A percentile compares a stretch with the other conserved stretches of the same genome.
These are phyloP conservation scores for Pseudorhiza aurosa DNA, from an alignment of 30 jellyfish, hydroid and myxozoan species.

Conservation along the genomic window DNA sequence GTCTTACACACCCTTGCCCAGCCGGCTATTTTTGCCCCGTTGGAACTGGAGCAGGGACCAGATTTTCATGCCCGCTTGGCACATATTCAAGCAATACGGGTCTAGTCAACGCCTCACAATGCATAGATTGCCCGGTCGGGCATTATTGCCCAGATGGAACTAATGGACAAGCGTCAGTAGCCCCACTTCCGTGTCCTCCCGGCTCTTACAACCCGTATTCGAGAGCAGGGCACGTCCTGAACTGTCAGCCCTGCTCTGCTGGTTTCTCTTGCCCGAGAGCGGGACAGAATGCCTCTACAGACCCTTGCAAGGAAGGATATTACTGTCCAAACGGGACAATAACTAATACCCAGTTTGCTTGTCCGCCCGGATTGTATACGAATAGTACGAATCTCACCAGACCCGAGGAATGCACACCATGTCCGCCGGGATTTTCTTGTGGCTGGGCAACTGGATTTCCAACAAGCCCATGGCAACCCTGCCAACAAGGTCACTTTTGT, in stretches of 20 bases:
- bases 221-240: slow-evolving; percentile 75
- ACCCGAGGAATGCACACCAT: slow-evolving; percentile 90
- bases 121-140: slow-evolving; percentile 95
- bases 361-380: slow-evolving; percentile 98
- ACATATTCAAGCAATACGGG: slow-evolving; percentile 75
- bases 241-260: slow-evolving; percentile 92
- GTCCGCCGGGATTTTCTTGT: slow-evolving; percentile 93
- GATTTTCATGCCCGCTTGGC: slow-evolving; percentile 93
- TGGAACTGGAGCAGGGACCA: slow-evolving; percentile 83
- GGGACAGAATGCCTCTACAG: slow-evolving; percentile 75
- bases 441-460: slow-evolving; percentile 98
- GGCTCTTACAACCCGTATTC: slow-evolving; percentile 87
- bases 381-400: slow-evolving; percentile 77
- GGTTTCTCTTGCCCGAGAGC: slow-evolving; percentile 92
- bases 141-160: slow-evolving; percentile 97
- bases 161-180: slow-evolving; percentile 79
- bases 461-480: slow-evolving; percentile 82
- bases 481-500: slow-evolving; percentile 94
- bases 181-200: slow-evolving; percentile 96
- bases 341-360: slow-evolving; percentile 75
- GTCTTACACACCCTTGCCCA: slow-evolving; percentile 66
- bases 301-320: slow-evolving; percentile 79
- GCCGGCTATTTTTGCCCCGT: slow-evolving; percentile 92
- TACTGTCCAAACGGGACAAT: slow-evolving; percentile 97
- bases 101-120: slow-evolving; percentile 71